A percentile compares a stretch with the other conserved stretches of the same genome.
phyloP scores from a whole-genome alignment of 2,113 vertebrate species.

The Oreochromis spilurus region DNA sequence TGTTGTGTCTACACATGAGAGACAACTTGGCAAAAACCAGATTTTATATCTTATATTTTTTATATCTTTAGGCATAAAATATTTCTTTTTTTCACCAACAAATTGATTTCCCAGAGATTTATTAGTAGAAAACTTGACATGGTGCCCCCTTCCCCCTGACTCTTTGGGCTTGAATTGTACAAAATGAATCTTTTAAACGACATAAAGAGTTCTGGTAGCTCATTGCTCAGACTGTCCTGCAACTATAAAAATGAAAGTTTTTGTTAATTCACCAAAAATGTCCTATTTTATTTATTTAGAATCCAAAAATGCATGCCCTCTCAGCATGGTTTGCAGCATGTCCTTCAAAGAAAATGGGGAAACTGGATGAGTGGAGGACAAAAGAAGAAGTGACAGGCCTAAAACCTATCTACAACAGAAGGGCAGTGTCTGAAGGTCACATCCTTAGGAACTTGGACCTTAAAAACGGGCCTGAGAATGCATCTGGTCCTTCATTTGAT shows the following conservation, averaged over 20 bases:
- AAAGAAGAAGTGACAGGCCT: not conserved
- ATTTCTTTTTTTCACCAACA: not conserved
- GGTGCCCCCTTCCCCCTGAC: not conserved
- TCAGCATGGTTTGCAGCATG: not conserved
- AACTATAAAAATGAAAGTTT: not conserved
- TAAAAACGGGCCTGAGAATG: accelerated
- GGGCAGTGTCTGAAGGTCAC: not conserved
- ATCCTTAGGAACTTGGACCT: not conserved
- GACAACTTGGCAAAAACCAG: accelerated
- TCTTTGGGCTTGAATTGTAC: not conserved
- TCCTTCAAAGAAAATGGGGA: not conserved
- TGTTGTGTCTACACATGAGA: not conserved
- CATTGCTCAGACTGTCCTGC: not conserved
- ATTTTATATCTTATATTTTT: not conserved
- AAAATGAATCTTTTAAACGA: not conserved
- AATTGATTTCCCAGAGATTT: not conserved
- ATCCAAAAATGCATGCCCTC: not conserved
- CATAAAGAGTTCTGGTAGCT: not conserved
- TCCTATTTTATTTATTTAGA: not conserved
- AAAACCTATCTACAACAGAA: not conserved
- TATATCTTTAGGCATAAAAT: not conserved
- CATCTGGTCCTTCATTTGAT: not conserved
- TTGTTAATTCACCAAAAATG: not conserved
- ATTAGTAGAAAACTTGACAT: not conserved
- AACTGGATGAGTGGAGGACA: not conserved